Evolutionary conservation across 2,113 vertebrate species (phyloP).

Genomic region (Brachypteracias leptosomus): DNA sequence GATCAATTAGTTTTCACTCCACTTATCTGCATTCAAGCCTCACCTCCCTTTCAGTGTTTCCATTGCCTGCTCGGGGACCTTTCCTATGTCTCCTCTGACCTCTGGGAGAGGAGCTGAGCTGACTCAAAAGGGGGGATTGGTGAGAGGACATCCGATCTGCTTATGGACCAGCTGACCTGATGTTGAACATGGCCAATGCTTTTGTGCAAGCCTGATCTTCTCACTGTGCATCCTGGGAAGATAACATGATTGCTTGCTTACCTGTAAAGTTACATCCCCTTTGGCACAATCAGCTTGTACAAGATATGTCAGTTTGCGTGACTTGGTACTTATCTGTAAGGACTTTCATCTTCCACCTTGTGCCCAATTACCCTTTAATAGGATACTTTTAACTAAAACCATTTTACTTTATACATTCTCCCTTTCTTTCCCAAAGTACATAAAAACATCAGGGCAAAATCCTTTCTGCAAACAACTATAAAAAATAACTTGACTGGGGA

Average conservation of each 20-base stretch:
- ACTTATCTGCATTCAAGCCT: slow-evolving; percentile 40
- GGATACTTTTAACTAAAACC: not conserved
- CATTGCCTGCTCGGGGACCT: not conserved
- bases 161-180: not conserved
- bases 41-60: slow-evolving; percentile 24
- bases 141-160: not conserved
- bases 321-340: not conserved
- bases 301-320: not conserved
- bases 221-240: not conserved
- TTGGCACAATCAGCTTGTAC: not conserved
- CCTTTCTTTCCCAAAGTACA: not conserved
- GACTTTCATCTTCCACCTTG: not conserved
- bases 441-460: not conserved
- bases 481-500: not conserved
- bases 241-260: not conserved
- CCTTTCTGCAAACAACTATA: not conserved
- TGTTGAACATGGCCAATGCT: not conserved
- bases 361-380: not conserved
- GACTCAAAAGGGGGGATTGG: not conserved
- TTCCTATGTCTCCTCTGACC: slow-evolving; percentile 9
- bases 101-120: not conserved
- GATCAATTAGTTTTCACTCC: slow-evolving; percentile 47
- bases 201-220: not conserved
- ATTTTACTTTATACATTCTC: not conserved
- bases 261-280: not conserved